Conservation (phyloP, 2,888 invertebrate genomes). For the Aelia acuminata region DNA sequence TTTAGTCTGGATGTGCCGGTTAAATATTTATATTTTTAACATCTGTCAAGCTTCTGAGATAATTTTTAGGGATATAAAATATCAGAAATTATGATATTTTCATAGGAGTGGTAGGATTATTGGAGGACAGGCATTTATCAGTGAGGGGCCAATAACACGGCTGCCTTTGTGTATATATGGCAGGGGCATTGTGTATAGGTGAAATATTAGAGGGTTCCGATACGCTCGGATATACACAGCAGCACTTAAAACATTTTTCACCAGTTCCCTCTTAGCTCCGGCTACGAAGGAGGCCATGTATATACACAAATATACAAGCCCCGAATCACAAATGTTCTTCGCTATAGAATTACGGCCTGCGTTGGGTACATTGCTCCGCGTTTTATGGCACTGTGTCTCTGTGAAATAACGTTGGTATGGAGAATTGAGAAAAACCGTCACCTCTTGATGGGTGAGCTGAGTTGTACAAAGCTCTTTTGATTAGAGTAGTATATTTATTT, state of each 20-base stretch:
- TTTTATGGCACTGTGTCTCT: constrained; percentile 18
- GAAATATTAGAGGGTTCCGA: constrained; percentile 16
- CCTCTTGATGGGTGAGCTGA: no score
- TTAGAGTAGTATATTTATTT: no score
- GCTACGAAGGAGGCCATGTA: neutral
- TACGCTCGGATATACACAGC: constrained; percentile 31
- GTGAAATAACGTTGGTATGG: no score
- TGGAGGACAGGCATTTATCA: neutral
- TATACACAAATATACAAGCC: constrained; percentile 35
- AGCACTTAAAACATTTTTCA: constrained; percentile 46
- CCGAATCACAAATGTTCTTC: constrained; percentile 32
- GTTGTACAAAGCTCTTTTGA: no score
- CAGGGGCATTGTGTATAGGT: constrained; percentile 38
- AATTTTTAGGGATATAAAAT: neutral
- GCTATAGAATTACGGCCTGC: neutral
- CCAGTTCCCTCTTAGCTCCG: neutral
- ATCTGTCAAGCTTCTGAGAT: no score
- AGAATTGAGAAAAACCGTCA: neutral
- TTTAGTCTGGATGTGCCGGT: no score
- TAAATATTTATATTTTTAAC: no score
- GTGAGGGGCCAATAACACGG: neutral
- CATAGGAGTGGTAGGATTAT: neutral
- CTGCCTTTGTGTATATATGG: constrained; percentile 4
- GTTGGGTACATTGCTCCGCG: neutral
- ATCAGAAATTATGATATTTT: neutral